Conservation (phyloP, 2,797 vertebrate genomes). For the Anomalospiza imberbis region DNA sequence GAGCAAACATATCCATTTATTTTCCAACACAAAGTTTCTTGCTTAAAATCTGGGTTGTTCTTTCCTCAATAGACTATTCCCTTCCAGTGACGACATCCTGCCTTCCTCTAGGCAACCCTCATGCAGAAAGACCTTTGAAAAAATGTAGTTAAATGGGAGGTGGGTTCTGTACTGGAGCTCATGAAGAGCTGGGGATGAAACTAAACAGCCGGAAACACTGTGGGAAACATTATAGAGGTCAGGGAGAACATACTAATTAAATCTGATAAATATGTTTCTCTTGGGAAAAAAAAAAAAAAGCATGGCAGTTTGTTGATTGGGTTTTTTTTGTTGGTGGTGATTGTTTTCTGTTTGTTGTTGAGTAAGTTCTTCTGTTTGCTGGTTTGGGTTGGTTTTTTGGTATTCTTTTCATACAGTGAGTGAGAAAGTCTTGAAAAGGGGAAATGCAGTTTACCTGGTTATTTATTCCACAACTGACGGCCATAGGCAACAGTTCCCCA, state of each 20-base stretch:
- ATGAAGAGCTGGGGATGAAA: neutral
- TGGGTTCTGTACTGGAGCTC: neutral
- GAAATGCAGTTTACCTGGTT: neutral
- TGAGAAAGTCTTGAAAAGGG: neutral
- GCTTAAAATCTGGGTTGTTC: neutral
- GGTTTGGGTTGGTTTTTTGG: neutral
- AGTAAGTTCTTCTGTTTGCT: neutral
- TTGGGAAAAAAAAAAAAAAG: neutral
- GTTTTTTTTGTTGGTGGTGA: accelerated
- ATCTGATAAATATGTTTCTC: neutral
- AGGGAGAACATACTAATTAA: neutral
- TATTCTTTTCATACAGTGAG: neutral
- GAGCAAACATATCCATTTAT: neutral
- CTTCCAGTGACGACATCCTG: neutral
- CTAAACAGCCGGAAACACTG: neutral
- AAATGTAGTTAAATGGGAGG: neutral
- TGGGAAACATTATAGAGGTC: neutral
- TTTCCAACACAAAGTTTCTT: neutral
- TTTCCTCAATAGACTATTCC: neutral
- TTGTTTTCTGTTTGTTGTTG: neutral
- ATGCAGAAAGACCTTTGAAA: neutral
- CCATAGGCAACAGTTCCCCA: neutral
- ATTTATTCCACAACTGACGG: neutral
- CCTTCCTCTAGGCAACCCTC: neutral
- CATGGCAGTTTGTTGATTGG: neutral